phyloP scores from a whole-genome alignment of 2,888 invertebrate genomes.

The Drosophila cognata region DNA sequence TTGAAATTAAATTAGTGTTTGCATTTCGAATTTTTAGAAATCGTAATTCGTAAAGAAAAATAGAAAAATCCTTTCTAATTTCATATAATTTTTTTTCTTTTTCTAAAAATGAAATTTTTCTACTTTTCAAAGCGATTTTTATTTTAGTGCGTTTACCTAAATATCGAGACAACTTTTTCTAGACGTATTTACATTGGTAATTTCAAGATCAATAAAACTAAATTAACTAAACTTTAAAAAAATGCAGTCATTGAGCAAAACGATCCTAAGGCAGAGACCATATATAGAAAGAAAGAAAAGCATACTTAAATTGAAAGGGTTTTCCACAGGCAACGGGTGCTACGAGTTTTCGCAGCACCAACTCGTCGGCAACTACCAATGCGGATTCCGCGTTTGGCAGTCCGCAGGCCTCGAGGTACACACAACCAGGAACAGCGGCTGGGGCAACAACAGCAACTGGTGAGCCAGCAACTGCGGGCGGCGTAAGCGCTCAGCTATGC shows the following conservation, averaged over 20 bases:
- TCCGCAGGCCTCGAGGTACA: conserved; percentile 78
- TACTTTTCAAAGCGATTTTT: not conserved
- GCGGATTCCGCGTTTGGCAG: conserved; percentile 86
- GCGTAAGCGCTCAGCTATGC: conserved; percentile 66
- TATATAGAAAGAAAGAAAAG: not conserved
- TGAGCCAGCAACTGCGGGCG: conserved; percentile 17
- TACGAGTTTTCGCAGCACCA: conserved; percentile 83
- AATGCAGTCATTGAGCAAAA: not conserved
- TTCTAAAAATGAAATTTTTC: not conserved
- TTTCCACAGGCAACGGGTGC: conserved; percentile 41
- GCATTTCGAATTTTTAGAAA: not conserved
- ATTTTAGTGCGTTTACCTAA: not conserved
- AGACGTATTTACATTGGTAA: not conserved
- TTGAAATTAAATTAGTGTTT: not conserved
- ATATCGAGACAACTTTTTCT: not conserved
- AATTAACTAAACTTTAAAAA: not conserved
- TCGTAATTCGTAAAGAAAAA: not conserved
- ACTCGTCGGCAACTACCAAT: conserved; percentile 84
- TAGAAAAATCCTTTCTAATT: not conserved
- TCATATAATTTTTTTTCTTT: not conserved
- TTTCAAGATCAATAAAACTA: not conserved
- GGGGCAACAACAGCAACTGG: not conserved
- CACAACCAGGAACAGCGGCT: conserved; percentile 7
- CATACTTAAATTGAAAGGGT: not conserved
- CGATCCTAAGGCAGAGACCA: not conserved